These are phyloP conservation scores for Scolanthus callimorphus DNA, from an alignment of 92 coral and sea anemone species.

Conservation along the genomic window DNA sequence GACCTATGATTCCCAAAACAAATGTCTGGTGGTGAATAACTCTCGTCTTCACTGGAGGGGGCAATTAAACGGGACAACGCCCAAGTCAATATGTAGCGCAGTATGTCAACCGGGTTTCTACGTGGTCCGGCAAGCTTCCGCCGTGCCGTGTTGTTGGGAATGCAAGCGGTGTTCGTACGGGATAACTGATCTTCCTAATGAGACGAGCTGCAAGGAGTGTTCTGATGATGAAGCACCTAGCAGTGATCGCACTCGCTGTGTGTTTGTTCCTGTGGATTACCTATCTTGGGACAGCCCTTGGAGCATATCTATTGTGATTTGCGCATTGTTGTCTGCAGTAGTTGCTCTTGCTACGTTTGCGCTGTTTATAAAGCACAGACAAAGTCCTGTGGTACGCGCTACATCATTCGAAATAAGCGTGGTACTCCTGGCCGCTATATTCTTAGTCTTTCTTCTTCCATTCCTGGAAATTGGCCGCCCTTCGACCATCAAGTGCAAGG, in stretches of 20 bases:
- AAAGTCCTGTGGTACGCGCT: conserved; percentile 80
- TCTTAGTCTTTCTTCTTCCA: conserved; percentile 65
- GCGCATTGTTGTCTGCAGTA: conserved; percentile 34
- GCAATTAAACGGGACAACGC: not conserved
- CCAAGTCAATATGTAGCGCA: conserved; percentile 30
- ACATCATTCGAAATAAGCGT: conserved; percentile 72
- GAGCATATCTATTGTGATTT: conserved; percentile 41
- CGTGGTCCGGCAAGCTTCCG: conserved; percentile 15
- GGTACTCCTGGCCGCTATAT: conserved; percentile 46
- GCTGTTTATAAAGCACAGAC: conserved; percentile 48
- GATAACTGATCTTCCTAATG: conserved; percentile 44
- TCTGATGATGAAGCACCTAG: conserved; percentile 30
- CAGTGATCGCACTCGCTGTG: conserved; percentile 43
- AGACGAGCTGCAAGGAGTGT: conserved; percentile 53
- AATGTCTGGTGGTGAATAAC: conserved; percentile 8
- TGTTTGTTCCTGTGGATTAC: conserved; percentile 48
- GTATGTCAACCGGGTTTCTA: conserved; percentile 61
- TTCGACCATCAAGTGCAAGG: conserved; percentile 39
- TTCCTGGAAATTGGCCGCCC: conserved; percentile 59
- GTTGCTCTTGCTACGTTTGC: conserved; percentile 29
- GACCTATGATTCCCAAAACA: conserved; percentile 7
- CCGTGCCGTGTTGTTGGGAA: conserved; percentile 65
- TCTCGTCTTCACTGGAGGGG: conserved; percentile 6
- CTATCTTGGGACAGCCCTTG: conserved; percentile 51
- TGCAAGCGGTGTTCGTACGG: conserved; percentile 54